These are phyloP conservation scores for Standfussiana lucernea DNA, from an alignment of 2,888 invertebrate genomes.

Conservation along the genomic window DNA sequence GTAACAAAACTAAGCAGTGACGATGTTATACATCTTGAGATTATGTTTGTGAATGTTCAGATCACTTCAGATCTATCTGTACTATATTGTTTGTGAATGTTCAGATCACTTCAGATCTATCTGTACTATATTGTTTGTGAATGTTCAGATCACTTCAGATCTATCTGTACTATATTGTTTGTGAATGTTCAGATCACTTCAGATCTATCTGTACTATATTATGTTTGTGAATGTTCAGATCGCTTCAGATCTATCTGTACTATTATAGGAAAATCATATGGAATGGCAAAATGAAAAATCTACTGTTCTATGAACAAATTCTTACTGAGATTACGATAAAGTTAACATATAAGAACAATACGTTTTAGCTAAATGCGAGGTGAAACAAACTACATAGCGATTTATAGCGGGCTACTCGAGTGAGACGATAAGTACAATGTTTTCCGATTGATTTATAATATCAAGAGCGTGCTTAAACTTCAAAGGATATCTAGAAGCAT, in stretches of 20 bases:
- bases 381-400: neutral
- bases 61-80: slow-evolving; percentile 47
- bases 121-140: slow-evolving; percentile 25
- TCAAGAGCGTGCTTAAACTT: neutral
- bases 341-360: neutral
- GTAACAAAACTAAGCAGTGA: slow-evolving; percentile 30
- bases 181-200: slow-evolving; percentile 45
- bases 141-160: slow-evolving; percentile 51
- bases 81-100: slow-evolving; percentile 31
- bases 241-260: slow-evolving; percentile 46
- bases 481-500: neutral
- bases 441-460: slow-evolving; percentile 23
- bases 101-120: slow-evolving; percentile 54
- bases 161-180: slow-evolving; percentile 31
- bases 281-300: slow-evolving; percentile 13
- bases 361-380: slow-evolving; percentile 9
- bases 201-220: slow-evolving; percentile 47
- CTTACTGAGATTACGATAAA: slow-evolving; percentile 11
- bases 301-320: slow-evolving; percentile 22
- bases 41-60: slow-evolving; percentile 43
- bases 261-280: slow-evolving; percentile 12
- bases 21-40: slow-evolving; percentile 43
- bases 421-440: slow-evolving; percentile 40
- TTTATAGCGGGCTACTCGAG: slow-evolving; percentile 3
- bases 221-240: slow-evolving; percentile 42